A percentile compares a stretch with the other conserved stretches of the same genome.
These are phyloP conservation scores for Platyura marginata DNA, from an alignment of 1,140 invertebrate species.

Conservation along the genomic window DNA sequence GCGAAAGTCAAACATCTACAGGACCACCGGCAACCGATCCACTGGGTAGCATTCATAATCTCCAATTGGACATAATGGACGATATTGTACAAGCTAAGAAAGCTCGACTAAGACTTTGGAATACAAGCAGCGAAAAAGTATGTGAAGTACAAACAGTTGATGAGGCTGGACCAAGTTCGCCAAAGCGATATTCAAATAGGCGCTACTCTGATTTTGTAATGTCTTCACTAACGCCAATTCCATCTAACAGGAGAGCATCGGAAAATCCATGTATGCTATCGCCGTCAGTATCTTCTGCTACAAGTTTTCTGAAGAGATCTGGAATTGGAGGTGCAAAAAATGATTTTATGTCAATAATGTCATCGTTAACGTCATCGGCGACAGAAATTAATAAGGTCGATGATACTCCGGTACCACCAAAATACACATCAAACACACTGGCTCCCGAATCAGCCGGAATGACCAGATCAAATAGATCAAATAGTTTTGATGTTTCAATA, in stretches of 20 bases:
- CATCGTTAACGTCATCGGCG: slow-evolving; percentile 56
- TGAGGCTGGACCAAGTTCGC: slow-evolving; percentile 32
- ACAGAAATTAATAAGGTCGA: slow-evolving; percentile 52
- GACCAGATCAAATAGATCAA: slow-evolving; percentile 40
- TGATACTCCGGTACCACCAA: slow-evolving; percentile 17
- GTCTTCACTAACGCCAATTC: slow-evolving; percentile 27
- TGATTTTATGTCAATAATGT: slow-evolving; percentile 58
- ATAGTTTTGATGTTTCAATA: slow-evolving; percentile 62
- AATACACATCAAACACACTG: slow-evolving; percentile 13
- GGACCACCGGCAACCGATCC: slow-evolving; percentile 47
- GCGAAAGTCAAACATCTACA: slow-evolving; percentile 17
- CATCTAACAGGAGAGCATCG: slow-evolving; percentile 37
- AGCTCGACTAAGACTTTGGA: slow-evolving; percentile 59
- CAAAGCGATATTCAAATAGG: slow-evolving; percentile 38
- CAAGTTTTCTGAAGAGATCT: slow-evolving; percentile 23
- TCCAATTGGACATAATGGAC: slow-evolving; percentile 72
- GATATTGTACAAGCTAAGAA: slow-evolving; percentile 66
- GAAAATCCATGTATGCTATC: slow-evolving; percentile 35
- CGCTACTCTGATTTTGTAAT: slow-evolving; percentile 52
- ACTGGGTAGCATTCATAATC: slow-evolving; percentile 61
- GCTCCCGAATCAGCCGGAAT: slow-evolving; percentile 12
- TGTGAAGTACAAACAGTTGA: slow-evolving; percentile 62
- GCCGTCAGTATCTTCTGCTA: slow-evolving; percentile 16
- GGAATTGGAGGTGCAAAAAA: slow-evolving; percentile 62
- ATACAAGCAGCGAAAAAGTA: slow-evolving; percentile 55